phyloP scores from a whole-genome alignment of 2,888 invertebrate species.

The Drosophila mettleri region DNA sequence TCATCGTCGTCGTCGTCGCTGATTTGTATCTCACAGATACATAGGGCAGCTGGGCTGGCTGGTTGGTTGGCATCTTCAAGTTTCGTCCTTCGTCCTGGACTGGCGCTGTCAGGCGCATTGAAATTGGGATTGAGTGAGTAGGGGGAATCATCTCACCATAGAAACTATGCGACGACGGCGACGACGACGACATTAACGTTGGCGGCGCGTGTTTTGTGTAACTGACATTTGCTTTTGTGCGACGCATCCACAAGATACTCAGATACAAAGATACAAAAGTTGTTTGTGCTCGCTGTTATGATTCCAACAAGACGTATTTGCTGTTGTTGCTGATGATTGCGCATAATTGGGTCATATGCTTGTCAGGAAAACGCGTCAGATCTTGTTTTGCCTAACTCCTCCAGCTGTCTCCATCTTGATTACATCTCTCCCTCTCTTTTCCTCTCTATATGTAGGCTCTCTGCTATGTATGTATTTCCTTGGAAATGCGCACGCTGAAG shows the following conservation, averaged over 20 bases:
- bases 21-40: slow-evolving; percentile 63
- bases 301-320: slow-evolving; percentile 46
- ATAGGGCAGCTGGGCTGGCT: slow-evolving; percentile 17
- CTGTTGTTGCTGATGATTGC: slow-evolving; percentile 65
- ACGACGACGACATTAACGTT: slow-evolving; percentile 41
- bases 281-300: slow-evolving; percentile 57
- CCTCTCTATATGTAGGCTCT: background rate
- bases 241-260: slow-evolving; percentile 44
- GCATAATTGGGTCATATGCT: slow-evolving; percentile 79
- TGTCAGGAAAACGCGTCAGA: slow-evolving; percentile 66
- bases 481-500: slow-evolving; percentile 40
- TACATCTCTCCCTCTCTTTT: background rate
- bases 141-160: slow-evolving; percentile 39
- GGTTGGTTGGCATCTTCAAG: slow-evolving; percentile 6
- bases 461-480: slow-evolving; percentile 23
- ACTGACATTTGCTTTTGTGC: slow-evolving; percentile 70
- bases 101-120: slow-evolving; percentile 77
- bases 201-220: slow-evolving; percentile 68
- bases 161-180: slow-evolving; percentile 33
- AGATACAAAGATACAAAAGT: slow-evolving; percentile 68
- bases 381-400: background rate
- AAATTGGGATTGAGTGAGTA: slow-evolving; percentile 70
- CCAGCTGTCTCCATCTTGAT: background rate
- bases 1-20: slow-evolving; percentile 36
- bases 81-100: slow-evolving; percentile 46